A percentile compares a stretch with the other conserved stretches of the same genome.
These are phyloP conservation scores for Drosophila paramelanica DNA, from an alignment of 2,888 invertebrate species.

Conservation along the genomic window DNA sequence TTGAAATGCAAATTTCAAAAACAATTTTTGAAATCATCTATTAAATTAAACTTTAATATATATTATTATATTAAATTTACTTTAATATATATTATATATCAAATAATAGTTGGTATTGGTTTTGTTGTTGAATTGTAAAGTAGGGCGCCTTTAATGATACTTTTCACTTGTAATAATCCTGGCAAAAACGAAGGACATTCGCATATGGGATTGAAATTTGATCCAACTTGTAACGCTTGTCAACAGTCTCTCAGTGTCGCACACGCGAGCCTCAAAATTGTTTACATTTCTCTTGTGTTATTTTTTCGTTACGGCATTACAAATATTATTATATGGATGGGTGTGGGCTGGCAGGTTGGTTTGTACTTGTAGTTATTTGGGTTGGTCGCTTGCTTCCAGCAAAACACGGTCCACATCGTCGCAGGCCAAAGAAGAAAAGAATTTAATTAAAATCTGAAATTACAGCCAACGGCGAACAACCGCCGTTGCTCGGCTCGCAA, in stretches of 20 bases:
- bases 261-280: conserved; percentile 32
- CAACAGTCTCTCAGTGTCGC: conserved; percentile 17
- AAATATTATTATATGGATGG: conserved; percentile 50
- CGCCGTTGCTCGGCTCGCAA: conserved; percentile 50
- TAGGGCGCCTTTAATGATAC: background rate
- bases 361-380: conserved; percentile 33
- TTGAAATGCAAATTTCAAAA: too few species aligned
- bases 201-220: conserved; percentile 16
- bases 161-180: background rate
- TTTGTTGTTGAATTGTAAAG: background rate
- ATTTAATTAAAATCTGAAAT: conserved; percentile 79
- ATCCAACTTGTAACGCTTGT: conserved; percentile 27
- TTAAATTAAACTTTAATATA: too few species aligned
- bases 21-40: too few species aligned
- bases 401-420: conserved; percentile 28
- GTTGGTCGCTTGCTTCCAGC: conserved; percentile 56
- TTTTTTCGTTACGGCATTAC: conserved; percentile 47
- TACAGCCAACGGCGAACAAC: conserved; percentile 65
- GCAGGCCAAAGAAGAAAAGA: conserved; percentile 64
- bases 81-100: too few species aligned
- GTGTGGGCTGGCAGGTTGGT: conserved; percentile 2
- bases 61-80: too few species aligned
- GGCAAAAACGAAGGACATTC: conserved; percentile 10
- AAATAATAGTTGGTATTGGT: too few species aligned
- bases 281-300: conserved; percentile 44